Conservation (phyloP, 2,888 invertebrate species). For the Liposcelis brunnea region DNA sequence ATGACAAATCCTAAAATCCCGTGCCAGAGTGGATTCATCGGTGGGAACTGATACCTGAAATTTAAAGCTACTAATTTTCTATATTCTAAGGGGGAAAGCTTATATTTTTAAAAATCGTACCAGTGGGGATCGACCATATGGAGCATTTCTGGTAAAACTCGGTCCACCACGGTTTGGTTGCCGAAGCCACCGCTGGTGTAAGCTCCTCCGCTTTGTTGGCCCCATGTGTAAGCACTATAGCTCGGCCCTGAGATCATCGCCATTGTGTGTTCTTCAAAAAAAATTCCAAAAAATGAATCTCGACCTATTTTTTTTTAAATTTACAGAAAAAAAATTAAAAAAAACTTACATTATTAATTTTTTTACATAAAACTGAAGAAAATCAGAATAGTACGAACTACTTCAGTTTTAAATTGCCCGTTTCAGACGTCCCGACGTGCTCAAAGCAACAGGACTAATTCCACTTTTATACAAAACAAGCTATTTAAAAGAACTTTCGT, state of each 20-base stretch:
- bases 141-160: conserved; percentile 56
- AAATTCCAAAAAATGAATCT: not conserved
- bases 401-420: conserved; percentile 16
- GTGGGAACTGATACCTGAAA: conserved; percentile 70
- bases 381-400: conserved; percentile 20
- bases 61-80: not conserved
- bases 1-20: conserved; percentile 64
- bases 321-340: not conserved
- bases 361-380: conserved; percentile 18
- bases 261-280: conserved; percentile 20
- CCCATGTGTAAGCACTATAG: conserved; percentile 20
- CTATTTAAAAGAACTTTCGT: too few species aligned
- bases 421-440: too few species aligned
- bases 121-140: conserved; percentile 50
- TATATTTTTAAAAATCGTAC: conserved; percentile 16
- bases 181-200: conserved; percentile 26
- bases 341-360: conserved; percentile 4
- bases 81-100: too few species aligned
- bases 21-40: conserved; percentile 80
- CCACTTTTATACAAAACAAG: too few species aligned
- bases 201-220: conserved; percentile 27
- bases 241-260: conserved; percentile 32
- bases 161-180: conserved; percentile 71
- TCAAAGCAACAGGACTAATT: too few species aligned
- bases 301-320: too few species aligned